Conservation (phyloP, 2,888 invertebrate genomes). For the Phortica magna region DNA sequence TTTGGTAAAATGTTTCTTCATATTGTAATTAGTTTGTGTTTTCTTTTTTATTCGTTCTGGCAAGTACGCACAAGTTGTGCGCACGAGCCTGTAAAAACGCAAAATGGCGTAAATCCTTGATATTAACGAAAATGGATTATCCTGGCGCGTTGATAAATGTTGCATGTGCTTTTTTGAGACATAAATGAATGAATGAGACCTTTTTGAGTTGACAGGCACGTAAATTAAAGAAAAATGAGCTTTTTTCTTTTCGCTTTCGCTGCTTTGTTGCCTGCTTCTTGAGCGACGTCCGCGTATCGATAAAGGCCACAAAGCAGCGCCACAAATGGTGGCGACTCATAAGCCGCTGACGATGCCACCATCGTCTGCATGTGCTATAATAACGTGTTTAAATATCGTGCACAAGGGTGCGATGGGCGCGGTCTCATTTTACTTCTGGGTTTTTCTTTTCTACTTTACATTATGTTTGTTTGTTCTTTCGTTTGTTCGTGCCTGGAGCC, state of each 20-base stretch:
- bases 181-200: conserved; percentile 62
- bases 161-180: conserved; percentile 47
- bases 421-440: conserved; percentile 17
- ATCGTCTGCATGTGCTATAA: not conserved
- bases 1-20: no score
- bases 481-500: conserved; percentile 30
- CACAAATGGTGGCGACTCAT: not conserved
- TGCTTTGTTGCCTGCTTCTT: not conserved
- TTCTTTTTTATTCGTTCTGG: not conserved
- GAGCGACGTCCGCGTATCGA: conserved; percentile 47
- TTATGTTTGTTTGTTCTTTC: not conserved
- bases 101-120: conserved; percentile 47
- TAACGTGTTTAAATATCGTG: conserved; percentile 41
- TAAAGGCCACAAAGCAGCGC: conserved; percentile 44
- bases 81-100: conserved; percentile 35
- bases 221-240: conserved; percentile 74
- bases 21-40: not conserved
- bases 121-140: conserved; percentile 69
- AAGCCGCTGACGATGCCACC: not conserved
- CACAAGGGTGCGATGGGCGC: not conserved
- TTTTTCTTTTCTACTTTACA: conserved; percentile 24
- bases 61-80: not conserved
- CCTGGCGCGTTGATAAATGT: conserved; percentile 46
- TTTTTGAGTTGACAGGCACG: conserved; percentile 73
- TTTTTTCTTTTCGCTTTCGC: conserved; percentile 37